Percentiles rank a stretch among this genome's conserved stretches.
Evolutionary conservation across 2,113 vertebrate genomes (phyloP).

Genomic region (Spheniscus mendiculus): DNA sequence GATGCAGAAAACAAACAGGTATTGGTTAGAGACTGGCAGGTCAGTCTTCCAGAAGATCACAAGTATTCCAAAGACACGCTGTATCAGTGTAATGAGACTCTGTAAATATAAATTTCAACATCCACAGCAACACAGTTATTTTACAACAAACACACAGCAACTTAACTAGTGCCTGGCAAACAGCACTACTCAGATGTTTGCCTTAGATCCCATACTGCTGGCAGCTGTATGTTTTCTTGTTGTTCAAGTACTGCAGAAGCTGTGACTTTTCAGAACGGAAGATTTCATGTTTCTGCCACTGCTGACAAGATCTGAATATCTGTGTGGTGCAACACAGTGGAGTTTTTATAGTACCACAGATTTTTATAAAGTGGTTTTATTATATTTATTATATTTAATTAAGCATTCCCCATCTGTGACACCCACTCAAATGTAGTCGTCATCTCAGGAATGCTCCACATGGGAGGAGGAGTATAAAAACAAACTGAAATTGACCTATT

Average conservation of each 20-base stretch:
- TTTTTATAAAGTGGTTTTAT: neutral
- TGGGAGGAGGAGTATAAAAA: neutral
- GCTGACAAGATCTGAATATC: neutral
- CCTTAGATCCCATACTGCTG: neutral
- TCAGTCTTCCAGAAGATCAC: neutral
- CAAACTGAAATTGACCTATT: neutral
- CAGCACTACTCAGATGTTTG: neutral
- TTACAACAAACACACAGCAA: neutral
- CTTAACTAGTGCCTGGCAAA: neutral
- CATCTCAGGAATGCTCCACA: neutral
- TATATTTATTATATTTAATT: slow-evolving; percentile 1
- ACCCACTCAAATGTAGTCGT: neutral
- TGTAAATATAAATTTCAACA: neutral
- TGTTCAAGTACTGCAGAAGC: neutral
- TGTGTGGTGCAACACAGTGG: neutral
- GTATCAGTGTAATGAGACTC: neutral
- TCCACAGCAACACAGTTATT: neutral
- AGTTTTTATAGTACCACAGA: neutral
- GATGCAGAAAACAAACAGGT: neutral
- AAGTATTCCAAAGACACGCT: neutral
- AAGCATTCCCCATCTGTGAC: neutral
- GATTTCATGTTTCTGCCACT: neutral
- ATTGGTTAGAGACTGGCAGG: neutral
- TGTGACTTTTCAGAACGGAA: neutral
- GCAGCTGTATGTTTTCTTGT: neutral